Conservation (phyloP, 1,140 invertebrate species). For the Cydia strobilella region DNA sequence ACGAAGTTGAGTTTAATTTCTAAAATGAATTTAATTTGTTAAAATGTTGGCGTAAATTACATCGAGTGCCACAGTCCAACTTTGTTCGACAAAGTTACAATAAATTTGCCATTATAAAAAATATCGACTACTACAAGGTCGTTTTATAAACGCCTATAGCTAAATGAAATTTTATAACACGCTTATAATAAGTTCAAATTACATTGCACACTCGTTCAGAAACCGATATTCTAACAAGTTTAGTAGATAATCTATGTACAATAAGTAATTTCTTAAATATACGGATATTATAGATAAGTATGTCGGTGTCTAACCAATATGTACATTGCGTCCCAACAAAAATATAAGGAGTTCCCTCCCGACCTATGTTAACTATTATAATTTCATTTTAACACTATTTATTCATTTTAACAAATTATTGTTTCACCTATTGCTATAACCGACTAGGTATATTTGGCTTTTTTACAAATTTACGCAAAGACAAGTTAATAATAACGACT, state of each 20-base stretch:
- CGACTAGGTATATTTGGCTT: slow-evolving; percentile 25
- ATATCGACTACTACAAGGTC: neutral
- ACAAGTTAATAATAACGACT: neutral
- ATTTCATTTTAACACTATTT: slow-evolving; percentile 24
- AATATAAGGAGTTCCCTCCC: slow-evolving; percentile 4
- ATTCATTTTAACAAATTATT: slow-evolving; percentile 28
- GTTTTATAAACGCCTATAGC: too few relatives aligned
- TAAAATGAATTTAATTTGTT: neutral
- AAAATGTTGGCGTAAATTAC: too few relatives aligned
- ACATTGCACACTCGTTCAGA: neutral
- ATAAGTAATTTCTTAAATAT: slow-evolving; percentile 9
- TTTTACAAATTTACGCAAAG: neutral
- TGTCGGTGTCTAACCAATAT: slow-evolving; percentile 14
- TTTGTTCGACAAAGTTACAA: too few relatives aligned
- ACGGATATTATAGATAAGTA: neutral
- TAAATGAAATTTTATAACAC: too few relatives aligned
- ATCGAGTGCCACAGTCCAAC: too few relatives aligned
- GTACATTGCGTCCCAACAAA: slow-evolving; percentile 22
- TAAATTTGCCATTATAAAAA: neutral
- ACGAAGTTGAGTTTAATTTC: neutral
- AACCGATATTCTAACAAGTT: neutral
- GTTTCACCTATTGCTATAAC: slow-evolving; percentile 28
- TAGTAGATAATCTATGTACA: slow-evolving; percentile 8
- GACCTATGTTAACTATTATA: slow-evolving; percentile 26
- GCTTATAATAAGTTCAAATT: neutral